Percentiles rank a stretch among this genome's conserved stretches.
phyloP scores from a whole-genome alignment of 2,113 vertebrate species.

The Grammomys surdaster region DNA sequence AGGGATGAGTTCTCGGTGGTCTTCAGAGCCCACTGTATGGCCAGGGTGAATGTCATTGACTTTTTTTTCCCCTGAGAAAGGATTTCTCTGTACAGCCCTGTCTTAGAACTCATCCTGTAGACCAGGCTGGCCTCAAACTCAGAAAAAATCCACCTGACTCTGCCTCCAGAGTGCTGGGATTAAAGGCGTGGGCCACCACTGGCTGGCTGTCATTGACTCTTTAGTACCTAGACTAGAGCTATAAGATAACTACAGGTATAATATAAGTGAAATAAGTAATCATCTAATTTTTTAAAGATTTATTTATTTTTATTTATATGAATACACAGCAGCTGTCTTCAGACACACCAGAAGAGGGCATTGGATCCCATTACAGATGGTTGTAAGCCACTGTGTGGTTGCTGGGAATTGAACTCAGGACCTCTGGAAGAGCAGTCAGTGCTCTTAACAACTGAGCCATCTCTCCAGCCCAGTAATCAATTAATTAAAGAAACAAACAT shows the following conservation, averaged over 20 bases:
- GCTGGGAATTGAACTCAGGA: no score
- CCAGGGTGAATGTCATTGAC: neutral
- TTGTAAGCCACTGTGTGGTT: no score
- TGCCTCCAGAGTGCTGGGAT: neutral
- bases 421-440: no score
- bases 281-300: no score
- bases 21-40: neutral
- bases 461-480: no score
- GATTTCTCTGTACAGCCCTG: neutral
- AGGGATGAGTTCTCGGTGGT: neutral
- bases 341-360: no score
- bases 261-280: no score
- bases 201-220: neutral
- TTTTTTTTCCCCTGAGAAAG: neutral
- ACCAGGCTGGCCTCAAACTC: neutral
- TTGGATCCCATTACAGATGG: no score
- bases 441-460: no score
- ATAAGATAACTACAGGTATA: neutral
- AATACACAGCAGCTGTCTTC: no score
- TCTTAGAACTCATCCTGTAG: neutral
- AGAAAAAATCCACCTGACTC: neutral
- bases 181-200: neutral
- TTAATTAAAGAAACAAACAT: no score
- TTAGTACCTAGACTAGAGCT: neutral
- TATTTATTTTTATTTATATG: no score